Base-by-base conservation (phyloP, 2,888 invertebrate genomes). In the Hydrotaea cyrtoneurina region DNA sequence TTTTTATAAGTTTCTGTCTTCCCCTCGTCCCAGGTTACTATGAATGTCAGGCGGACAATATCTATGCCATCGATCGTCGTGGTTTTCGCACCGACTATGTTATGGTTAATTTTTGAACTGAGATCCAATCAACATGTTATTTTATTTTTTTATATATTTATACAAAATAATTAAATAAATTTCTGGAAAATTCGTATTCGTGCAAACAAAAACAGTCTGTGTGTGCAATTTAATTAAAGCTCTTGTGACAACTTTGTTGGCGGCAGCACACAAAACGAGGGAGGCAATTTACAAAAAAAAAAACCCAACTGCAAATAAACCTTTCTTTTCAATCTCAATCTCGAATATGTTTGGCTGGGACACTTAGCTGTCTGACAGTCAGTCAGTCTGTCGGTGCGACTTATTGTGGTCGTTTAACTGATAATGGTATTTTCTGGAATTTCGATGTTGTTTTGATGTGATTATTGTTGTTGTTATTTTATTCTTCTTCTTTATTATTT, bases 1-100 rank as follows among this genome's bases (percentile, higher is more conserved):
- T 76, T 31, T 76, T 11, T 74, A 46, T 21, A 50, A 4, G n/a
- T 26, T 23, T n/a, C 23, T 55, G 8, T 19, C 5, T 53, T 53
- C 17, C n/a, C 53, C 26, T 31, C 36, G 43, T 82, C 87, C 21
- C 55, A 92, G 92, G 92, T n/a, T 92, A 97, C 69, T 98, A 98
- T 91, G 97, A 98, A 91, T 98, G 98, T 89, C 97, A 97, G 43
- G 97, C 98, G 0, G 97, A 98, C 92, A 98, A 98, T 91, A 97
- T 97, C 95, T 98, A 97, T 91, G 96, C 97, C 50, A 96, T 97
- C 82, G 98, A 98, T 92, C 94, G 96, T 80, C 94, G 97, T 89
- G 97, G 97, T 64, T 98, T 98, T 93, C 97, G 97, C 92, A 97
- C 97, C 80, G 97, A 98, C 92, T 97, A 92, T 86, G 91, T 92